Base-by-base conservation (phyloP, 2,113 vertebrate genomes). In the Pionites leucogaster region DNA sequence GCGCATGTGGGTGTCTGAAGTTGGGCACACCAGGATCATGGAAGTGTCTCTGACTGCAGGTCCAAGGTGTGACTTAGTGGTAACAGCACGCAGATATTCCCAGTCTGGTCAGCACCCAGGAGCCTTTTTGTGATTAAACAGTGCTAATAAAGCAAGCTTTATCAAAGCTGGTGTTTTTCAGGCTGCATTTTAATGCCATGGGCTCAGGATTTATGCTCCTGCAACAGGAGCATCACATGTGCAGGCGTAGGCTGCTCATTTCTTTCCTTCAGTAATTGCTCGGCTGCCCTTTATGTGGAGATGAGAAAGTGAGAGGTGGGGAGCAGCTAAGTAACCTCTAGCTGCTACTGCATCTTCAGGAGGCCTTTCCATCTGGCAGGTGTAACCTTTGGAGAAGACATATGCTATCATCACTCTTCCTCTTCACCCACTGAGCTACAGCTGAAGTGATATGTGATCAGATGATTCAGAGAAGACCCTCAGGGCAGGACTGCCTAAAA, bases 381-480 rank as follows among this genome's bases (percentile, higher is more conserved):
- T 74, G 59, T 96, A 96, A 97, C 96, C 95, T 97, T 97, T 97
- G 96, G 92, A 85, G 92, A 94, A 93, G 96, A 94, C 59, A 41
- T 76, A 76, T 50, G 49, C 74, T 85, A 84, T 82, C 91, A 95
- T 96, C 81, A 93, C n/a, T 96, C 91, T 92, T 96, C 67, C 80
- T 82, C 63, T 91, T 84, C 63, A 85, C 81, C 91, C 91, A 87
- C 90, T 0, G 0, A 86, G 44, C 65, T 91, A 3, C 86, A 76
- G 88, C 83, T 85, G 76, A 72, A 88, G 69, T 63, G 74, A 70
- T 65, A 12, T 9, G 65, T 59, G 77, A 87, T 92, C 86, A 82
- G 94, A 85, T 82, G 86, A 92, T 74, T 86, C 63, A 68, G 60
- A 81, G 60, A 63, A 86, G 44, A 72, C 65, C 74, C 88, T 81